Base-by-base conservation (phyloP, 2,113 vertebrate species). In the Clinocottus analis region DNA sequence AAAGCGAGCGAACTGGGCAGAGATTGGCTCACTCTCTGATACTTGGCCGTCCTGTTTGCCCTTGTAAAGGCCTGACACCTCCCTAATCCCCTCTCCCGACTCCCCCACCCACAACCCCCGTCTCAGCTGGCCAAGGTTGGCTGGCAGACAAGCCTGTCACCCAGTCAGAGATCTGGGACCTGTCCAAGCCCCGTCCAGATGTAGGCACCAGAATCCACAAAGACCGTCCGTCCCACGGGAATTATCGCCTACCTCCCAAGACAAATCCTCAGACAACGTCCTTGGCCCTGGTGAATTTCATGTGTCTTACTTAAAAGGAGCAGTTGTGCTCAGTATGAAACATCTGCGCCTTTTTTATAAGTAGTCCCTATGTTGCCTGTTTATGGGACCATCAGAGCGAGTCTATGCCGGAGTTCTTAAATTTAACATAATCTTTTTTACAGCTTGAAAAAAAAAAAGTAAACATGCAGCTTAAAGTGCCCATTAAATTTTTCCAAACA, bases 31-130 rank as follows among this genome's bases (percentile, higher is more conserved):
- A 66, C 73, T 83, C 63, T 51, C 60, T 86, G 87, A 89, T 85
- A 82, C 87, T 88, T 92, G 89, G 92, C 91, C 69, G 88, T 92
- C 89, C 86, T 80, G 39, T 72, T 79, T 82, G 88, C 81, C 92
- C 93, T 94, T 93, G 91, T 92, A 79, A 89, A 55, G 49, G 68
- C 65, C 41, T 65, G 83, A 87, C 90, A 83, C 78, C 81, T 80
- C 84, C 60, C 74, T 83, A 79, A 87, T 86, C 85, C 74, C 73
- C 76, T 45, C 82, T 72, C 53, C 72, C 21, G 25, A n/a, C 71
- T n/a, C 68, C 73, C 61, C 56, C 79, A 4, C 37, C 37, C 29
- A 31, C 77, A 49, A 21, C 74, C 81, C 53, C 82, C 85, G 67
- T 82, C 72, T 85, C 89, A 79, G 68, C 70, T 86, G 89, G 79